Evolutionary conservation across 2,888 invertebrate genomes (phyloP).

Genomic region (Scaptodrosophila latifasciaeformis): DNA sequence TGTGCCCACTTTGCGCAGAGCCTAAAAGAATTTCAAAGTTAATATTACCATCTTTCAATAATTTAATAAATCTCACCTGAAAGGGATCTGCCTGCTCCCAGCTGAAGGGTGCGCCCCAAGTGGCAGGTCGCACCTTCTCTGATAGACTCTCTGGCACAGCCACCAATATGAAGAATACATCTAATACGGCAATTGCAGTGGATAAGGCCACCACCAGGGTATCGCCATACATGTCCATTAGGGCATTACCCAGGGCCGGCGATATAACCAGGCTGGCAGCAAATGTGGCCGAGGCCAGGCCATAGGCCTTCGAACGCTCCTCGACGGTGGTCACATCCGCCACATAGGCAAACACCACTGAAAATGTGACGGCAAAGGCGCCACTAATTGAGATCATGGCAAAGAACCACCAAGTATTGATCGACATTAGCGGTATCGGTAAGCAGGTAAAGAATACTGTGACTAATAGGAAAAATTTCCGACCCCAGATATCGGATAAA

Average conservation of each 20-base stretch:
- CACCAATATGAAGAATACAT: conserved; percentile 98
- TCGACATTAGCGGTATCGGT: conserved; percentile 98
- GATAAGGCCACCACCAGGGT: conserved; percentile 94
- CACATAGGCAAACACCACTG: conserved; percentile 99
- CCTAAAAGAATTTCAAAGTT: conserved; percentile 76
- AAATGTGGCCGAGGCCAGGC: conserved; percentile 98
- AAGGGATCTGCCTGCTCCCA: conserved; percentile 99
- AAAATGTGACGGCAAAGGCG: conserved; percentile 99
- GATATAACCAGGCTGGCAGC: conserved; percentile 99
- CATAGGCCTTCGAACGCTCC: conserved; percentile 95
- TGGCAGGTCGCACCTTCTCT: conserved; percentile 88
- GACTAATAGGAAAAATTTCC: conserved; percentile 97
- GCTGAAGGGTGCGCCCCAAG: conserved; percentile 91
- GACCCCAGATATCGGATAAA: conserved; percentile 97
- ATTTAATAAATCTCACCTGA: conserved; percentile 77
- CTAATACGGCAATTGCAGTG: conserved; percentile 95
- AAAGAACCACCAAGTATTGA: conserved; percentile 99
- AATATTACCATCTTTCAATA: background rate
- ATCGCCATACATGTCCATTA: conserved; percentile 89
- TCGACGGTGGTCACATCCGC: conserved; percentile 99
- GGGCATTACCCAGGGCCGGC: conserved; percentile 94
- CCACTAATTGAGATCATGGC: conserved; percentile 99
- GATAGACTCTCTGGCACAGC: conserved; percentile 99
- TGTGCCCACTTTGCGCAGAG: conserved; percentile 92
- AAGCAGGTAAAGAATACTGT: conserved; percentile 99